phyloP scores from a whole-genome alignment of 2,113 vertebrate species.

The Dolichallabes microphthalmus region DNA sequence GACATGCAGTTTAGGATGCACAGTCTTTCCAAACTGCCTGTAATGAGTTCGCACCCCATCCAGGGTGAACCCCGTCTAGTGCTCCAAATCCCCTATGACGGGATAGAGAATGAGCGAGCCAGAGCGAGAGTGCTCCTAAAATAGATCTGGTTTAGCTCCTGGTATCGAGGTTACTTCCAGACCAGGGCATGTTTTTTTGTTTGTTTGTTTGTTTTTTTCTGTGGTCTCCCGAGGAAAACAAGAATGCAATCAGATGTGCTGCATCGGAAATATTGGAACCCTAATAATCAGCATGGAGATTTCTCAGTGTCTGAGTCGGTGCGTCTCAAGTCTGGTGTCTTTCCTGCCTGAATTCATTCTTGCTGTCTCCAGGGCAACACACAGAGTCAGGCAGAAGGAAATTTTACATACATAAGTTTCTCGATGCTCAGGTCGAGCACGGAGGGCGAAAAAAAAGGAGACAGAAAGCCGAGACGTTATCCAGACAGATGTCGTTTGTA shows the following conservation, averaged over 20 bases:
- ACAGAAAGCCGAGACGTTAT: no score
- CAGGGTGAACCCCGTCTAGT: no score
- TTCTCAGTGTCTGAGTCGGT: background rate
- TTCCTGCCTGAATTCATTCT: background rate
- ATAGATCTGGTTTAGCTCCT: background rate
- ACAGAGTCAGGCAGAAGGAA: slow-evolving; percentile 14
- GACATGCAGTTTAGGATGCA: no score
- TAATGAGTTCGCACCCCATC: no score
- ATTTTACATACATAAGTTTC: no score
- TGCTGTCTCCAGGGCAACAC: background rate
- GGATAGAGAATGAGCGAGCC: no score
- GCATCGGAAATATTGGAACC: background rate
- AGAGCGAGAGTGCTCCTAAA: background rate
- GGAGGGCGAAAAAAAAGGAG: no score
- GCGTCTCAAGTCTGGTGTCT: background rate
- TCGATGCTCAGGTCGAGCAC: no score
- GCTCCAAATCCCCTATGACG: no score
- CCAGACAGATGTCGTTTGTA: no score
- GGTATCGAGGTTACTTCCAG: background rate
- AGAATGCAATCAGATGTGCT: background rate
- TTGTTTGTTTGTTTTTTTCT: no score
- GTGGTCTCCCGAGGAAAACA: background rate
- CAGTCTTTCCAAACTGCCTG: no score
- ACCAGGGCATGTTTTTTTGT: background rate
- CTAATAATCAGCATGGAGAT: background rate